Base-by-base conservation (phyloP, 1,140 invertebrate genomes). In the Vanessa atalanta region DNA sequence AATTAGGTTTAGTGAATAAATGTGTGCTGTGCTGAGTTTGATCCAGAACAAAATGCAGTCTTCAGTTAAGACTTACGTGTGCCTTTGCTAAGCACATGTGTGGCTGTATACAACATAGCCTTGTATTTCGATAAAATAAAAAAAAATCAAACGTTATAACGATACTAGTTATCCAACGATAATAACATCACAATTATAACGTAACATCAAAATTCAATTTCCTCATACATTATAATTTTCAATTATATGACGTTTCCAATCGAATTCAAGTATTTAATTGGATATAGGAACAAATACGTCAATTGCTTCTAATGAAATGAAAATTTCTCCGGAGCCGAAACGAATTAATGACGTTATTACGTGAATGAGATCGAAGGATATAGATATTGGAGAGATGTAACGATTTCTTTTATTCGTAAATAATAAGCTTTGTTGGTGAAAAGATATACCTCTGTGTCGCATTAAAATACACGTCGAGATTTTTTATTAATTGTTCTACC, bases 301-400 rank as follows among this genome's bases (percentile, higher is more conserved):
- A 47, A 61, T 70, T 61, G 57, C 68, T 51, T 14, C 68, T 26
- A 37, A 14, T 50, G 26, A 61, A 70, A 70, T 70, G 68, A 70
- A 60, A 47, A 70, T 63, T 70, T 70, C 20, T 51, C 68, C 47
- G 68, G 61, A 47, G 55, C 16, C 67, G 67, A 48, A 70, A 70
- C 53, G 55, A 70, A 70, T 70, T 70, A 70, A 70, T 70, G 68
- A 70, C 26, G 47, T 70, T 70, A 70, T 70, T 70, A 70, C 57
- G 57, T 51, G 68, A 70, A 70, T 55, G 55, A 53, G 57, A 64
- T 70, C 68, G 57, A 63, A 70, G 57, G 48, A 47, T 47, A 55
- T 51, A 47, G 60, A 70, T 63, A 60, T 70, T 6, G 68, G 60
- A 47, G n/a, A 16, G 11, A 26, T 64, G 31, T 60, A 51, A 70